Base-by-base conservation (phyloP, 2,888 invertebrate species). In the Cremastinae sp. region DNA sequence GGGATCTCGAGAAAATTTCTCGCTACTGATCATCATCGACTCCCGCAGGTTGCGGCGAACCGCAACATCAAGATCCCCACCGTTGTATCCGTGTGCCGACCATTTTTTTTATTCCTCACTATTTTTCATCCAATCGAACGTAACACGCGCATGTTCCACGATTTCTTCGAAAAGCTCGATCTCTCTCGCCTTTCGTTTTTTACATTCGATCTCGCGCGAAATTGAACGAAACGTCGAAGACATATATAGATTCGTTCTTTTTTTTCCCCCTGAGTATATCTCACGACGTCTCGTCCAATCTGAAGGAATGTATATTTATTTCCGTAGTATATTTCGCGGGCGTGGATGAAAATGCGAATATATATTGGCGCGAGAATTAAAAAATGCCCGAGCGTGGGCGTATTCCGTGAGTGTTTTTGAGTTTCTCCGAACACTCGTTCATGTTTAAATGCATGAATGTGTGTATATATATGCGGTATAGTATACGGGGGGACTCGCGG, bases 131-230 rank as follows among this genome's bases (percentile, higher is more conserved):
- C 36, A 49, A 18, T 20, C 22, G 14, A 64, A 14, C 78, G 71
- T 70, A 70, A 73, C 74, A 74, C 80, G 74, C 73, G 71, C 74
- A 73, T 72, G 61, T 51, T 28, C 28, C 28, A 28, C 2, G 28
- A 36, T 28, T 28, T 28, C 28, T 28, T 2, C 28, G 28, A 28
- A 28, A 51, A 58, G 56, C 14, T 22, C 34, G 22, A 45, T 9
- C 28, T 38, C 70, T 49, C n/a, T 18, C n/a, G n/a, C 2, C 28
- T 28, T 28, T 28, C 28, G 28, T 28, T 28, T 28, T 28, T 28
- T 5, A 3, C 28, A 28, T 5, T 28, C 28, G 28, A 28, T 28
- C 2, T 28, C 28, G 2, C 28, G 28, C 2, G 28, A 28, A 28
- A 28, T 3, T 28, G 28, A 28, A 28, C 5, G 5, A 28, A 28